Conservation (phyloP, 1,140 invertebrate species). For the Sesamia nonagrioides region DNA sequence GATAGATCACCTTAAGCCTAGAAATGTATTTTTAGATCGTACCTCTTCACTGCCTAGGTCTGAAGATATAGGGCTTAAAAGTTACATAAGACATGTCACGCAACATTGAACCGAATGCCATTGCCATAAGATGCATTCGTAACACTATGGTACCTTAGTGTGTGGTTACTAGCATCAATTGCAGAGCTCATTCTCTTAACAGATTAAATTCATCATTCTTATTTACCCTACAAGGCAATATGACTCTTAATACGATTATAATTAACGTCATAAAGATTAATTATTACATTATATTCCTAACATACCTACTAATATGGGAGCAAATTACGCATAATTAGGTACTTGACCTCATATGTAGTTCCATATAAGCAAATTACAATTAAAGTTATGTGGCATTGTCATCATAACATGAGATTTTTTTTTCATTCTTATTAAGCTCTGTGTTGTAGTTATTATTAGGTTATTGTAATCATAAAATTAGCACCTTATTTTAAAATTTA, state of each 20-base stretch:
- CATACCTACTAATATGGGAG: neutral
- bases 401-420: neutral
- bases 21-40: too few relatives aligned
- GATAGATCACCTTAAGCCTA: too few relatives aligned
- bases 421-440: neutral
- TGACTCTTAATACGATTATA: too few relatives aligned
- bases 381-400: neutral
- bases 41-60: too few relatives aligned
- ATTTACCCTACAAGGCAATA: neutral
- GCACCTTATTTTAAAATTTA: too few relatives aligned
- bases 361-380: neutral
- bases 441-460: too few relatives aligned
- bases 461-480: too few relatives aligned
- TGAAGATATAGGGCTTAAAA: too few relatives aligned
- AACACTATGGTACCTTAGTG: too few relatives aligned
- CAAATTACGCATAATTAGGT: neutral
- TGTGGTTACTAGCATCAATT: neutral
- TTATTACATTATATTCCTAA: neutral
- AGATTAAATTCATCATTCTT: neutral
- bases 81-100: too few relatives aligned
- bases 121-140: too few relatives aligned
- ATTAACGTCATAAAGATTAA: neutral
- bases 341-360: slow-evolving; percentile 14
- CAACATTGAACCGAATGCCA: too few relatives aligned
- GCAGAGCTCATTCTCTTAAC: neutral